phyloP scores from a whole-genome alignment of 1,140 invertebrate genomes.

The Cotesia chilonis region DNA sequence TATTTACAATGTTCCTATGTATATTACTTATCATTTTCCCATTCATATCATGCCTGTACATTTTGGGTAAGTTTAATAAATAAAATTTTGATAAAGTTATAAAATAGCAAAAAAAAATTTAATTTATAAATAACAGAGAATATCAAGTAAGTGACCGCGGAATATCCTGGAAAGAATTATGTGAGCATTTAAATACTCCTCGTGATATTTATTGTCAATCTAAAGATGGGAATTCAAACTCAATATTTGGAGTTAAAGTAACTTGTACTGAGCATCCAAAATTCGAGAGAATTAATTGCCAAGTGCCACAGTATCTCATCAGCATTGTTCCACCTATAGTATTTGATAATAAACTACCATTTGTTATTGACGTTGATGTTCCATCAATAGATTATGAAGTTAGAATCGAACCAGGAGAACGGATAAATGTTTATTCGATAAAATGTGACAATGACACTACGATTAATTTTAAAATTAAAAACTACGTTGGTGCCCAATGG shows the following conservation, averaged over 20 bases:
- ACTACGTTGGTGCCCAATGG: constrained; percentile 78
- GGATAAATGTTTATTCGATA: constrained; percentile 73
- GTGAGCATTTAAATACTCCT: constrained; percentile 69
- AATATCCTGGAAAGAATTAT: constrained; percentile 84
- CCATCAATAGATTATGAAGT: constrained; percentile 66
- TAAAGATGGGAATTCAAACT: constrained; percentile 67
- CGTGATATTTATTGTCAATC: constrained; percentile 72
- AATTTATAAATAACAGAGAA: constrained; percentile 58
- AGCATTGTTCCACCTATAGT: constrained; percentile 76
- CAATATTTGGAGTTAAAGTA: constrained; percentile 73
- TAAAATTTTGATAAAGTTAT: constrained; percentile 15
- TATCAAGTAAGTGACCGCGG: constrained; percentile 75
- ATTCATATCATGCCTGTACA: constrained; percentile 79
- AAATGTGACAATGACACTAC: constrained; percentile 70
- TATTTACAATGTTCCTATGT: constrained; percentile 78
- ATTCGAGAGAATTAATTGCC: constrained; percentile 44
- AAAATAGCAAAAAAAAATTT: constrained; percentile 19
- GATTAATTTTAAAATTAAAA: constrained; percentile 71
- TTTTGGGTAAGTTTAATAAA: constrained; percentile 69
- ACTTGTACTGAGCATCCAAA: constrained; percentile 60
- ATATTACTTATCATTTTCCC: constrained; percentile 82
- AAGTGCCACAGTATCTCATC: constrained; percentile 78
- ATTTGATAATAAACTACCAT: constrained; percentile 81
- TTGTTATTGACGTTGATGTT: constrained; percentile 71
- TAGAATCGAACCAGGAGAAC: constrained; percentile 77